Evolutionary conservation across 1,140 invertebrate species (phyloP).

Genomic region (Drosophila rhopaloa): DNA sequence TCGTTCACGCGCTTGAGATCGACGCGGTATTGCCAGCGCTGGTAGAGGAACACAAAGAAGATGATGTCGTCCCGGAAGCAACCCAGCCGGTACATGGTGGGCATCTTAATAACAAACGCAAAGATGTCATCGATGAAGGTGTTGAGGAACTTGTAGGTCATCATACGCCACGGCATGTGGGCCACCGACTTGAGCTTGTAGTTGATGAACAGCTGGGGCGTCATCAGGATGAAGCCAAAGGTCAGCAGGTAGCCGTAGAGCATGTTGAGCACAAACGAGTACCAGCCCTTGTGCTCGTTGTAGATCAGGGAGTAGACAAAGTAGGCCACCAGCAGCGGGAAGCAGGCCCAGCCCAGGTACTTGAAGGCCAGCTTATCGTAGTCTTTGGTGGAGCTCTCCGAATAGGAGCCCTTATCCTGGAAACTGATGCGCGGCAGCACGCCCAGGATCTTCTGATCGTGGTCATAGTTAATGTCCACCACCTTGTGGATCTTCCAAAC

Average conservation of each 20-base stretch:
- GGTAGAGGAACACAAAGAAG: constrained; percentile 99
- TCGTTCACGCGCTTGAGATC: constrained; percentile 98
- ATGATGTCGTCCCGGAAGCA: constrained; percentile 99
- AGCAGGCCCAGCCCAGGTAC: constrained; percentile 98
- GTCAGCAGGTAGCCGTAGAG: constrained; percentile 99
- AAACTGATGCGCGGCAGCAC: constrained; percentile 92
- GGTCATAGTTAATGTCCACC: constrained; percentile 92
- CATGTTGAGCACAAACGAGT: constrained; percentile 96
- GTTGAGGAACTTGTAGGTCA: constrained; percentile 99
- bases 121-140: constrained; percentile 99
- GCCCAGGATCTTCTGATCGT: constrained; percentile 90
- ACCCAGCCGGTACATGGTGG: constrained; percentile 97
- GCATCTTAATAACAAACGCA: constrained; percentile 99
- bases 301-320: constrained; percentile 98
- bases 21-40: constrained; percentile 98
- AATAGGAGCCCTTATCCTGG: constrained; percentile 98
- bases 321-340: constrained; percentile 96
- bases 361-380: constrained; percentile 98
- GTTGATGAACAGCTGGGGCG: constrained; percentile 99
- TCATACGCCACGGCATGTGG: constrained; percentile 99
- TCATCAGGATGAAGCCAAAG: constrained; percentile 99
- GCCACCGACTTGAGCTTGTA: constrained; percentile 99
- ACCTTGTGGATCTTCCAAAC: constrained; percentile 99
- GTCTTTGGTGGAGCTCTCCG: constrained; percentile 96
- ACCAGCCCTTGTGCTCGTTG: constrained; percentile 99